Percentiles rank a stretch among this genome's conserved stretches.
These are phyloP conservation scores for Girardinus metallicus DNA, from an alignment of 2,797 vertebrate species.

Conservation along the genomic window DNA sequence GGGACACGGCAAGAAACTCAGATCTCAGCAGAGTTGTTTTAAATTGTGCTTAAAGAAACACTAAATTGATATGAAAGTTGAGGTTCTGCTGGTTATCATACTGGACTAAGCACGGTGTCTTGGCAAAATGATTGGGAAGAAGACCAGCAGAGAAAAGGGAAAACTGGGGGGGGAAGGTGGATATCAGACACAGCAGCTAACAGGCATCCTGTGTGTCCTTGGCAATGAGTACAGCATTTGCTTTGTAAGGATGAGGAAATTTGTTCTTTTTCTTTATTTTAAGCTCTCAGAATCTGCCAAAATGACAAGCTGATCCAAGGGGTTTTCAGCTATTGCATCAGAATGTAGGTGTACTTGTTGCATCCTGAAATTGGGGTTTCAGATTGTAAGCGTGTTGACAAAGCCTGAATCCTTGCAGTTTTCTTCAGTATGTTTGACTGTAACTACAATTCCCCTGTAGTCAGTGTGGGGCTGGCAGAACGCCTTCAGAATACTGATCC, in stretches of 20 bases:
- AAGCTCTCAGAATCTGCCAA: conserved; percentile 43
- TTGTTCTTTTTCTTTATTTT: conserved; percentile 45
- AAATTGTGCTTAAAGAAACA: conserved; percentile 20
- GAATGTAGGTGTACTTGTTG: conserved; percentile 8
- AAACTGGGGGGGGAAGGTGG: conserved; percentile 12
- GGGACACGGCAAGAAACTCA: conserved; percentile 10
- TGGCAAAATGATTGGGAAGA: conserved; percentile 49
- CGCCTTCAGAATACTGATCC: conserved; percentile 46
- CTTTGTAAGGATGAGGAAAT: conserved; percentile 53
- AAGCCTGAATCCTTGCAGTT: conserved; percentile 1
- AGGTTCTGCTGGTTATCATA: conserved; percentile 35
- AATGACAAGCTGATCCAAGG: conserved; percentile 1
- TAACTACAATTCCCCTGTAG: conserved; percentile 2
- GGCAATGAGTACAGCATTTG: conserved; percentile 39
- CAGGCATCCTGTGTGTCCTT: conserved; percentile 47
- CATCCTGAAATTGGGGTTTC: conserved; percentile 10
- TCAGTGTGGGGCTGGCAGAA: conserved; percentile 20
- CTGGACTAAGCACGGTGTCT: conserved; percentile 38
- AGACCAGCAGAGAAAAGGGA: conserved; percentile 34
- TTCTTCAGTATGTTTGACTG: not conserved
- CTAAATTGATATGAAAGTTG: conserved; percentile 39
- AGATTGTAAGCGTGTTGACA: not conserved
- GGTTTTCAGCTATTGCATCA: conserved; percentile 46
- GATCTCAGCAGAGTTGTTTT: conserved; percentile 22
- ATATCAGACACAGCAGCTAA: conserved; percentile 42